These are phyloP conservation scores for Idaea aversata DNA, from an alignment of 2,888 invertebrate genomes.

Conservation along the genomic window DNA sequence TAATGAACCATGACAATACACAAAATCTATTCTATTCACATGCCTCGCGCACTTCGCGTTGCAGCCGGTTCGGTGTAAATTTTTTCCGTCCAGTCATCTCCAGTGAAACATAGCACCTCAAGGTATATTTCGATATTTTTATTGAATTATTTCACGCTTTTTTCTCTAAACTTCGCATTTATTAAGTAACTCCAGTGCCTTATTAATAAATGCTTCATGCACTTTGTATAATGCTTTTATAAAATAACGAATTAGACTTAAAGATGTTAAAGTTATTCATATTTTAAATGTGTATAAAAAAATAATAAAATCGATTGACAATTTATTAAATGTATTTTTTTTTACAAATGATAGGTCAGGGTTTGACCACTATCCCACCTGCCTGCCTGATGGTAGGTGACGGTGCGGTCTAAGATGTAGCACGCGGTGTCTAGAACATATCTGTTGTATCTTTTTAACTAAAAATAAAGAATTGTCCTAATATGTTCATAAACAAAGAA, in stretches of 20 bases:
- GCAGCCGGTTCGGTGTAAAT: background rate
- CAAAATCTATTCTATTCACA: too few relatives aligned
- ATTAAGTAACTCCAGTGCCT: background rate
- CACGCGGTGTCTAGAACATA: too few relatives aligned
- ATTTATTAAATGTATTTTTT: background rate
- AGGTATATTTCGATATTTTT: background rate
- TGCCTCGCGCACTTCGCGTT: background rate
- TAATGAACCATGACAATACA: too few relatives aligned
- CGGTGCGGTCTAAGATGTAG: too few relatives aligned
- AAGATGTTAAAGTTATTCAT: conserved; percentile 18
- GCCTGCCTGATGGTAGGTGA: too few relatives aligned
- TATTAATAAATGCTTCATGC: background rate
- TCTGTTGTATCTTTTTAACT: too few relatives aligned
- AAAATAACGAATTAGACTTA: conserved; percentile 3
- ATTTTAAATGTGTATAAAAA: conserved; percentile 16
- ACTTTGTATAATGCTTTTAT: background rate
- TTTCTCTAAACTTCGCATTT: background rate
- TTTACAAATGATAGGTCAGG: background rate
- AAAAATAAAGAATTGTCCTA: too few relatives aligned
- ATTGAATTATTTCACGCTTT: background rate
- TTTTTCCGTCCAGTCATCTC: background rate
- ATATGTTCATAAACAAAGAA: too few relatives aligned
- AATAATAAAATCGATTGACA: background rate
- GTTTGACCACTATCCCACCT: too few relatives aligned
- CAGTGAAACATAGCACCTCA: background rate